These are phyloP conservation scores for Tenodera sinensis DNA, from an alignment of 2,888 invertebrate genomes.

Conservation along the genomic window DNA sequence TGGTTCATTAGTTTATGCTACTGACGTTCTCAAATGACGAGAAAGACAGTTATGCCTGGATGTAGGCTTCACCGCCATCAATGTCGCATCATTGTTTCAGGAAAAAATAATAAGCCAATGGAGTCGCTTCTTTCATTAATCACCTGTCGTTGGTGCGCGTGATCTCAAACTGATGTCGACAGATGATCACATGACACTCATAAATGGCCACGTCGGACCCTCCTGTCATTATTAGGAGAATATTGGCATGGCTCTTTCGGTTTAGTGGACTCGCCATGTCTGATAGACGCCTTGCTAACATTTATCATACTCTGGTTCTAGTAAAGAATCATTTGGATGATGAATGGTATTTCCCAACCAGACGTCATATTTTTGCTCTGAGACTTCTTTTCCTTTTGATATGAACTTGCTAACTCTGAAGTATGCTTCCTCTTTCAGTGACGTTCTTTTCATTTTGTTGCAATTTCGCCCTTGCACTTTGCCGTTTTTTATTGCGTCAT, in stretches of 20 bases:
- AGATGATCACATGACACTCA: not conserved
- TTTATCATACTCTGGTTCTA: not conserved
- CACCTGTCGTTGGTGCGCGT: not conserved
- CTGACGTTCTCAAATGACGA: not conserved
- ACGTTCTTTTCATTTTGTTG: not conserved
- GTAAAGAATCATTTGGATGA: not conserved
- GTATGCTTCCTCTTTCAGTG: too few relatives aligned
- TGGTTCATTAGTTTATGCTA: not conserved
- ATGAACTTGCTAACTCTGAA: not conserved
- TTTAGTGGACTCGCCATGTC: not conserved
- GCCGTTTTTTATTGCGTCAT: too few relatives aligned
- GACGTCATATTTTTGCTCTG: not conserved
- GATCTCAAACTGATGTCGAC: not conserved
- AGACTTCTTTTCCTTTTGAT: not conserved
- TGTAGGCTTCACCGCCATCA: not conserved
- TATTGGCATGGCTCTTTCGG: not conserved
- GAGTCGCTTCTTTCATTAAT: conserved; percentile 5
- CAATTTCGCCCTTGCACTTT: not conserved
- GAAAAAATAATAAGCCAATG: not conserved
- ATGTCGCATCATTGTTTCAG: not conserved
- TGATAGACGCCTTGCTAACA: not conserved
- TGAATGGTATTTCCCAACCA: not conserved
- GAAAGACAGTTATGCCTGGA: not conserved
- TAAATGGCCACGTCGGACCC: not conserved
- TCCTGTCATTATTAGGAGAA: not conserved